Base-by-base conservation (phyloP, 2,888 invertebrate genomes). In the Apocheima hispidaria region DNA sequence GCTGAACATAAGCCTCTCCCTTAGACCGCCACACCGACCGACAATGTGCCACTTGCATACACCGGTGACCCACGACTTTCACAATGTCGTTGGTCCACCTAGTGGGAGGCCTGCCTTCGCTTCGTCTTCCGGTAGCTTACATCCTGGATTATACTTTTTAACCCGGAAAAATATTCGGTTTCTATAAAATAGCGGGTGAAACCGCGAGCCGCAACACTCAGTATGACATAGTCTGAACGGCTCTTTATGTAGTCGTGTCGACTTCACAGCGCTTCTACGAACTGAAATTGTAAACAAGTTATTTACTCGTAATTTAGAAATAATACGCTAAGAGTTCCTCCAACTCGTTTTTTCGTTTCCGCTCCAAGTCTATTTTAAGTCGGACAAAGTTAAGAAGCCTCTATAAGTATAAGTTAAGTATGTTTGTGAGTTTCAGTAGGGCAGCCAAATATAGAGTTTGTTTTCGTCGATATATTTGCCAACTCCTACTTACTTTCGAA, bases 191-290 rank as follows among this genome's bases (percentile, higher is more conserved):
- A n/a, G n/a, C n/a, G n/a, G n/a, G n/a, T n/a, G n/a, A n/a, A n/a
- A n/a, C n/a, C 6, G 9, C 28, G n/a, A n/a, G n/a, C n/a, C n/a
- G n/a, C n/a, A n/a, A 36, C 18, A 18, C 18, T 9, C 10, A 26
- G 0, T 23, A 26, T 26, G n/a, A 20, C 30, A 6, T 20, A 46
- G 46, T 30, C 20, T 20, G 30, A 46, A 20, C 18, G 6, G 2
- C 6, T 6, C 1, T 28, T 18, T 0, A 12, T 14, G 14, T 46
- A 20, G 7, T 77, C 69, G 71, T 75, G 82, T 77, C 80, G 81
- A 82, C 83, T 84, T 82, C 79, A 74, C 81, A 77, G 81, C 79
- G 80, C 82, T 85, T 84, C 82, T 75, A 78, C 79, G 76, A 78
- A 79, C 78, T 78, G 75, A 86, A 88, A 86, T 89, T 84, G 84